Conservation (phyloP, 2,888 invertebrate species). For the Stenoptilia bipunctidactyla region DNA sequence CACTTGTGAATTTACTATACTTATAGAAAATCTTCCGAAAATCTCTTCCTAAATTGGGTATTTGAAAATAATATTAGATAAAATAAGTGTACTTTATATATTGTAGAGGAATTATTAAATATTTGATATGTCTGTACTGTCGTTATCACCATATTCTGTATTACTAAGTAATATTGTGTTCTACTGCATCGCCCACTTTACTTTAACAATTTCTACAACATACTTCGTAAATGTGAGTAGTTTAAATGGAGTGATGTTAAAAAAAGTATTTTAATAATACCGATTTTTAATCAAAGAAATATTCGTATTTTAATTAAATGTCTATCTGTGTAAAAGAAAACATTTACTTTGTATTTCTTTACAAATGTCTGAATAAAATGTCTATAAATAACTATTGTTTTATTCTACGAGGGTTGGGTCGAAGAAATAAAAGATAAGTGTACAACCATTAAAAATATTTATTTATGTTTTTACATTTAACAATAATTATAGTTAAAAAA, state of each 20-base stretch:
- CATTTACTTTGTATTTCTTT: constrained; percentile 61
- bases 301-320: constrained; percentile 61
- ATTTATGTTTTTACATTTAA: constrained; percentile 30
- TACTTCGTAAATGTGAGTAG: background rate
- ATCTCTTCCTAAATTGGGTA: no score
- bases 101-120: no score
- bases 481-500: constrained; percentile 16
- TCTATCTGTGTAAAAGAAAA: constrained; percentile 41
- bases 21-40: no score
- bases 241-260: constrained; percentile 7
- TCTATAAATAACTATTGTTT: constrained; percentile 52
- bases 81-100: no score
- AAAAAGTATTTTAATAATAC: constrained; percentile 18
- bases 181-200: background rate
- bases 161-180: background rate
- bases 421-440: constrained; percentile 32
- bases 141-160: no score
- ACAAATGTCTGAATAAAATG: constrained; percentile 61
- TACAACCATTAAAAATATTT: constrained; percentile 31
- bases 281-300: constrained; percentile 52
- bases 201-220: background rate
- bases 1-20: no score
- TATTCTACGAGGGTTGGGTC: constrained; percentile 20
- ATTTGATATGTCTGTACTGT: no score
- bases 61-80: no score